Evolutionary conservation across 2,797 vertebrate species (phyloP).

Genomic region (Phrynocephalus vlangalii): DNA sequence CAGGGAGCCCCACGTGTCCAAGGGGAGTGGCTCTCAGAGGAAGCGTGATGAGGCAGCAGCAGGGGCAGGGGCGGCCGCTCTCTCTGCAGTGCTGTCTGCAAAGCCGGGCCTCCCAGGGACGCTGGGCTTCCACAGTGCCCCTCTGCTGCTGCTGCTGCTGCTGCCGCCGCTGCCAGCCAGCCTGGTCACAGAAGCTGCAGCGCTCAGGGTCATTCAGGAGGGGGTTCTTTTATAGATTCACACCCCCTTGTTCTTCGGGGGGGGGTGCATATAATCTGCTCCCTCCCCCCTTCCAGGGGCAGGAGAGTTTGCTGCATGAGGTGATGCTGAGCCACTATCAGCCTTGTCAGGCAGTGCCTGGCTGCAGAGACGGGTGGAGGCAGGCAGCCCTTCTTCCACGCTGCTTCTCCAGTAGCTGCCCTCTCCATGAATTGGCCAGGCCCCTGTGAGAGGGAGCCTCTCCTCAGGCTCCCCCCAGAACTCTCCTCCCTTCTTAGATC

Average conservation of each 20-base stretch:
- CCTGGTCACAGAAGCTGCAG: accelerated
- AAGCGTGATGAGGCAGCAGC: neutral
- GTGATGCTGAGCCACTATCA: neutral
- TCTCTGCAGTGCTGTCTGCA: neutral
- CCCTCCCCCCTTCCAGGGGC: neutral
- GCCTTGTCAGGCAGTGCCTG: accelerated
- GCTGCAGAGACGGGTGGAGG: neutral
- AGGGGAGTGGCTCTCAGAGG: neutral
- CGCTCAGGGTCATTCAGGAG: neutral
- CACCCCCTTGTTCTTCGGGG: neutral
- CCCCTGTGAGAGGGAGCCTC: too few species aligned
- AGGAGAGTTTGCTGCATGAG: neutral
- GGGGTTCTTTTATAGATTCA: accelerated
- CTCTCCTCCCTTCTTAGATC: neutral
- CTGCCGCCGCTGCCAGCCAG: too few species aligned
- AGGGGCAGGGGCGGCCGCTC: neutral
- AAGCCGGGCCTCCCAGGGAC: neutral
- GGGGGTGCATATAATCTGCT: neutral
- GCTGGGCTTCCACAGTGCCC: neutral
- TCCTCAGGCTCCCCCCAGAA: neutral
- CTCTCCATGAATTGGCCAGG: too few species aligned
- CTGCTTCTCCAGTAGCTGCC: neutral
- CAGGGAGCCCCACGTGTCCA: conserved; percentile 40
- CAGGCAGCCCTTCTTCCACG: neutral
- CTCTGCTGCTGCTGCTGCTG: neutral